A percentile compares a stretch with the other conserved stretches of the same genome.
phyloP scores from a whole-genome alignment of 2,888 invertebrate species.

The Pollenia labialis region DNA sequence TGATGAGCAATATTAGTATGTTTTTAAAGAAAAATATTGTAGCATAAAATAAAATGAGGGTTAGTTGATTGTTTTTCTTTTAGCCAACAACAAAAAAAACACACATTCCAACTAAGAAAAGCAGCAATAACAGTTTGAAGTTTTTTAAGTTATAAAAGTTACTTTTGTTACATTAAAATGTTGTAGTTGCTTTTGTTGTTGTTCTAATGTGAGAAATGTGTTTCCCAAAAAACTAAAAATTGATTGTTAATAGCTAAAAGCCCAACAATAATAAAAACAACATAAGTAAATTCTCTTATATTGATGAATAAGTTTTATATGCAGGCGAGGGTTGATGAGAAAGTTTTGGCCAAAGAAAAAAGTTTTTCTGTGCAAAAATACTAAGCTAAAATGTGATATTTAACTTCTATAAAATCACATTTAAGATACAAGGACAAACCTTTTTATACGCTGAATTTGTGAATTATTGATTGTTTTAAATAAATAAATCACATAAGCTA shows the following conservation, averaged over 20 bases:
- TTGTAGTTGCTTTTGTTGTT: slow-evolving; percentile 17
- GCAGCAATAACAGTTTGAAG: slow-evolving; percentile 14
- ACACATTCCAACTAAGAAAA: background rate
- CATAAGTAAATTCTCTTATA: slow-evolving; percentile 46
- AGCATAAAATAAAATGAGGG: slow-evolving; percentile 49
- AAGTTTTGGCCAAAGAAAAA: no score
- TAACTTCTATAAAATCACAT: no score
- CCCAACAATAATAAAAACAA: slow-evolving; percentile 33
- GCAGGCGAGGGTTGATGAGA: slow-evolving; percentile 8
- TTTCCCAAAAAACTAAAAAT: slow-evolving; percentile 64
- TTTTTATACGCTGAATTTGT: no score
- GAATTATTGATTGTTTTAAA: background rate
- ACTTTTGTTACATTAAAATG: slow-evolving; percentile 5
- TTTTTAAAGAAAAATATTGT: background rate
- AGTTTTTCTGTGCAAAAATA: no score
- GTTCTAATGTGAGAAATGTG: slow-evolving; percentile 53
- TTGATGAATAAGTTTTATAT: slow-evolving; percentile 49
- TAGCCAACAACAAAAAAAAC: background rate
- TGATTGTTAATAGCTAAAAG: slow-evolving; percentile 68
- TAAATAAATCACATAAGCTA: background rate
- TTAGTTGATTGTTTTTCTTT: slow-evolving; percentile 38
- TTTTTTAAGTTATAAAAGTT: slow-evolving; percentile 58
- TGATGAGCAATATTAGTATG: background rate
- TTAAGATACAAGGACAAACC: no score
- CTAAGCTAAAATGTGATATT: no score